Conservation (phyloP, 1,140 invertebrate species). For the Drosophila ananassae region DNA sequence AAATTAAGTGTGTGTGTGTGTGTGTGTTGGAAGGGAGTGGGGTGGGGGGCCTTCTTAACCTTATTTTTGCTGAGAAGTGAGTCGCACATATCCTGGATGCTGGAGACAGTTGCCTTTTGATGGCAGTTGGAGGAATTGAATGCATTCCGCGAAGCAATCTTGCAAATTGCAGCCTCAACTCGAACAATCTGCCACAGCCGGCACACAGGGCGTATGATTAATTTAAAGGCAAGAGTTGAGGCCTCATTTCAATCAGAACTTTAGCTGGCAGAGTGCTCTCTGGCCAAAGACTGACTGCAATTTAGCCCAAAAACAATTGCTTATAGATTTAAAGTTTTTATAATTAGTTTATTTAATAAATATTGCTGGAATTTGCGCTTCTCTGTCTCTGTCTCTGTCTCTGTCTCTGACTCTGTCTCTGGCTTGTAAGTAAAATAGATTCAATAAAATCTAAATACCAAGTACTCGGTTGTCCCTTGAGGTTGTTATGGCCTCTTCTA, state of each 20-base stretch:
- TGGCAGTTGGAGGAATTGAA: conserved; percentile 20
- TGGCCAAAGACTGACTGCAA: too few relatives aligned
- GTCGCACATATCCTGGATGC: neutral
- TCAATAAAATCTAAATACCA: conserved; percentile 40
- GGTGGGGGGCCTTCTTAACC: conserved; percentile 66
- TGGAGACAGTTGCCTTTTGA: conserved; percentile 38
- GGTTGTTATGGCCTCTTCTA: conserved; percentile 41
- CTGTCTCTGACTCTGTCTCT: too few relatives aligned
- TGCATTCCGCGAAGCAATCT: conserved; percentile 62
- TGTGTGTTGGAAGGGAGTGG: neutral
- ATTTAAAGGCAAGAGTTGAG: conserved; percentile 52
- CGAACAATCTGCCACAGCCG: conserved; percentile 7
- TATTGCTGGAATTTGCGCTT: too few relatives aligned
- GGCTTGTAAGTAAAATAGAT: neutral
- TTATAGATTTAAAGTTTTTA: conserved; percentile 42
- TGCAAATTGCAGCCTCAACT: conserved; percentile 57
- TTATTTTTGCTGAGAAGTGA: conserved; percentile 38
- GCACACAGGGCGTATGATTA: conserved; percentile 76
- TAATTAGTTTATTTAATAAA: too few relatives aligned
- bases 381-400: too few relatives aligned
- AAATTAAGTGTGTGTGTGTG: conserved; percentile 47
- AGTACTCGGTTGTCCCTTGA: conserved; percentile 14
- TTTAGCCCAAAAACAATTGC: too few relatives aligned
- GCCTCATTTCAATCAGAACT: too few relatives aligned
- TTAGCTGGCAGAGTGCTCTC: too few relatives aligned